phyloP scores from a whole-genome alignment of 2,113 vertebrate genomes.

The Spheniscus mendiculus region DNA sequence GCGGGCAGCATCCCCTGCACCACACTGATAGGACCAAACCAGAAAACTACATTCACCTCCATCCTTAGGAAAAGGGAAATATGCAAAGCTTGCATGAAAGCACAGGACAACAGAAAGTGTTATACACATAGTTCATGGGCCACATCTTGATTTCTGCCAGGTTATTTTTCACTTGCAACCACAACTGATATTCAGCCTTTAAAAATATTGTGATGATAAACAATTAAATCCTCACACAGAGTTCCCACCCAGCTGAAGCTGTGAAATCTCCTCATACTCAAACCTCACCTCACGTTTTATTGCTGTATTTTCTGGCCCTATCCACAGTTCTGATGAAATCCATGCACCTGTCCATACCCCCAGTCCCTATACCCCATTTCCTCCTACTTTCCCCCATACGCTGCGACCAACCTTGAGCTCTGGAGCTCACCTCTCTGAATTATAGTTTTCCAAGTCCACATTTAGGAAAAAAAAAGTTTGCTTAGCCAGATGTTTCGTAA shows the following conservation, averaged over 20 bases:
- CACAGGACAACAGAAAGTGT: rapidly evolving
- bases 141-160: background rate
- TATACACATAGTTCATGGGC: rapidly evolving
- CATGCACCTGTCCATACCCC: background rate
- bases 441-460: background rate
- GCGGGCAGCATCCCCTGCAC: background rate
- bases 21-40: background rate
- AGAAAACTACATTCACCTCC: background rate
- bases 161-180: background rate
- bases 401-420: background rate
- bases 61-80: background rate
- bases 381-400: background rate
- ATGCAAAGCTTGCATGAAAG: background rate
- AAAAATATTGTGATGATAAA: background rate
- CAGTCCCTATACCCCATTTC: background rate
- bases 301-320: background rate
- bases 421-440: background rate
- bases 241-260: background rate
- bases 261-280: background rate
- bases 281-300: background rate
- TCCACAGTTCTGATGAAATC: background rate
- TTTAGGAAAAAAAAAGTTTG: background rate
- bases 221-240: background rate
- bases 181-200: background rate
- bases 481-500: background rate